Evolutionary conservation across 2,113 vertebrate species (phyloP), one percentile per base, ranked within the genome.

Genomic region (Leptobrachium ailaonicum): DNA sequence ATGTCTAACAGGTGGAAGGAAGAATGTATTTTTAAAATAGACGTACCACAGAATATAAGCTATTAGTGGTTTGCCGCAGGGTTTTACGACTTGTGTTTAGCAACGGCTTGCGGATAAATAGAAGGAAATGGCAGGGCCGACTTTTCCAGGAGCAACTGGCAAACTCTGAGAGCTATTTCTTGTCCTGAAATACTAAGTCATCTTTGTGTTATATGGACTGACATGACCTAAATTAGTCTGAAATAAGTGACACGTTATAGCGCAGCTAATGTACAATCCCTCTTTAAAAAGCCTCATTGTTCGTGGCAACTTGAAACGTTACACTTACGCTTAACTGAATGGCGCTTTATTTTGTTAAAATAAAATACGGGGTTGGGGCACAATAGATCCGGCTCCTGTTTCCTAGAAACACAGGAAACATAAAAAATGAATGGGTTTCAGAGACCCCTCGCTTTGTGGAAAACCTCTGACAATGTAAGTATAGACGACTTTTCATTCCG

Each of bases 261-360:
- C 44, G 58, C 66, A 53, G 66, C n/a, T 60, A 12, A 64, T 54
- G 66, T n/a, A 60, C 20, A 32, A 44, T 69, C 66, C 20, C 41
- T 12, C 66, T 77, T 4, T 20, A 77, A 77, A 66, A 77, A 77
- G 75, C 68, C 66, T 77, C 75, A 68, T 77, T 77, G 75, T 77
- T 53, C 66, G 58, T 67, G 20, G 53, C 45, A 9, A 47, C 75
- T 41, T 76, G 75, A 76, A 76, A 76, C 66, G 43, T 67, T 76
- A 76, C 63, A 66, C 75, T 76, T 76, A 41, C 67, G 63, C 42
- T 53, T 66, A 47, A 76, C 11, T 76, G 64, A 76, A 76, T 69
- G 75, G 66, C 50, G 66, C 75, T 77, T 77, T 77, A 58, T 54
- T 66, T 77, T 60, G 41, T 58, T 58, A 42, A 44, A 77, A 66